Percentiles rank a stretch among this genome's conserved stretches.
These are phyloP conservation scores for Galendromus occidentalis DNA, from an alignment of 1,140 invertebrate genomes.

Conservation along the genomic window DNA sequence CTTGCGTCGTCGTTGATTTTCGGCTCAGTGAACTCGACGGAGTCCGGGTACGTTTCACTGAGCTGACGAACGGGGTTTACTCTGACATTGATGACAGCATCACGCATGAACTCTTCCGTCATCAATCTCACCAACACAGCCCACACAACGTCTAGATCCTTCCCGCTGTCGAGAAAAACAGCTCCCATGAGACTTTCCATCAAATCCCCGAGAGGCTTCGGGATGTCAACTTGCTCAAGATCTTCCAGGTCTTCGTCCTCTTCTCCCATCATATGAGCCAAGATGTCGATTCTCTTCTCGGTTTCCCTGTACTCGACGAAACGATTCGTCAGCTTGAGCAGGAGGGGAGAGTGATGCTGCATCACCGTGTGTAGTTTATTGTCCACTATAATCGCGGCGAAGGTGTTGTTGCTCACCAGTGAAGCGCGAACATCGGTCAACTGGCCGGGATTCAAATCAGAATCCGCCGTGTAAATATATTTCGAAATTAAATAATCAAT, in stretches of 20 bases:
- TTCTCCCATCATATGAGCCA: background rate
- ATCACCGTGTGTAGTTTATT: conserved; percentile 1
- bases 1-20: background rate
- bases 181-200: conserved; percentile 15
- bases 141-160: conserved; percentile 11
- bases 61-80: background rate
- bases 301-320: background rate
- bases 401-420: conserved; percentile 83
- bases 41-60: background rate
- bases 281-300: background rate
- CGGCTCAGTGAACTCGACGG: background rate
- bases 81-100: background rate
- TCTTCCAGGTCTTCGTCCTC: background rate
- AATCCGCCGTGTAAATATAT: conserved; percentile 53
- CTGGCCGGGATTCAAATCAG: conserved; percentile 48
- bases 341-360: conserved; percentile 1
- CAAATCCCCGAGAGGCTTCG: conserved; percentile 15
- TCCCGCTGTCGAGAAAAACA: conserved; percentile 15
- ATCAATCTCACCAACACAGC: conserved; percentile 12
- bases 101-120: background rate
- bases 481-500: conserved; percentile 72
- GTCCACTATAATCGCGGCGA: conserved; percentile 66
- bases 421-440: conserved; percentile 78
- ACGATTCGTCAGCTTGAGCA: background rate
- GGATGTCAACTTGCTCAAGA: conserved; percentile 14